Evolutionary conservation across 2,797 vertebrate species (phyloP).

Genomic region (Spheniscus humboldti): DNA sequence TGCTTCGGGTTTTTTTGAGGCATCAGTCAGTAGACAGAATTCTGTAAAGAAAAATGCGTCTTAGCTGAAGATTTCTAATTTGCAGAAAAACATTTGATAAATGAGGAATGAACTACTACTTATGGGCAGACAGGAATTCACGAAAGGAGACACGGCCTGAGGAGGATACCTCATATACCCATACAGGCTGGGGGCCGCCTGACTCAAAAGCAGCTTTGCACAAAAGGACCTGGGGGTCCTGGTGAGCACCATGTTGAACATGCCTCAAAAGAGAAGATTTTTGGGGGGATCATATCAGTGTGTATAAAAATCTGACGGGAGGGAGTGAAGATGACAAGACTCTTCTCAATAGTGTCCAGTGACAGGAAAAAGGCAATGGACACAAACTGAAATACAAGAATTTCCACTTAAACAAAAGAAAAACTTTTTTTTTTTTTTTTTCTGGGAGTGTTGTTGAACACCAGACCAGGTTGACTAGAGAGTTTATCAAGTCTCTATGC

Average conservation of each 20-base stretch:
- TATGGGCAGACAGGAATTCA: not conserved
- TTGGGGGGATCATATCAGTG: no score
- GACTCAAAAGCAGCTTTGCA: not conserved
- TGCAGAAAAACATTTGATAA: not conserved
- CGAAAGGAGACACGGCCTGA: not conserved
- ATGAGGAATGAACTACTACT: not conserved
- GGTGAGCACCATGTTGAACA: not conserved
- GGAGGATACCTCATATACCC: not conserved
- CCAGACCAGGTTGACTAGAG: not conserved
- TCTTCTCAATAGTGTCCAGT: not conserved
- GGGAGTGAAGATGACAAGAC: not conserved
- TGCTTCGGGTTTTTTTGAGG: not conserved
- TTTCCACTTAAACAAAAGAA: not conserved
- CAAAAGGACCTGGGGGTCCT: not conserved
- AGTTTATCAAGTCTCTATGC: not conserved
- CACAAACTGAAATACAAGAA: not conserved
- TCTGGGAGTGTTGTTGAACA: not conserved
- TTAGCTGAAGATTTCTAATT: not conserved
- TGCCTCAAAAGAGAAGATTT: not conserved
- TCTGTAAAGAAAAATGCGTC: not conserved
- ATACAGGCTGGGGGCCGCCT: not conserved
- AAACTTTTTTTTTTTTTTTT: not conserved
- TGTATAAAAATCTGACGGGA: not conserved
- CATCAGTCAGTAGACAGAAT: not conserved
- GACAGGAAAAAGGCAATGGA: not conserved